Evolutionary conservation across 1,140 invertebrate genomes (phyloP).

Genomic region (Brachionus sp.): DNA sequence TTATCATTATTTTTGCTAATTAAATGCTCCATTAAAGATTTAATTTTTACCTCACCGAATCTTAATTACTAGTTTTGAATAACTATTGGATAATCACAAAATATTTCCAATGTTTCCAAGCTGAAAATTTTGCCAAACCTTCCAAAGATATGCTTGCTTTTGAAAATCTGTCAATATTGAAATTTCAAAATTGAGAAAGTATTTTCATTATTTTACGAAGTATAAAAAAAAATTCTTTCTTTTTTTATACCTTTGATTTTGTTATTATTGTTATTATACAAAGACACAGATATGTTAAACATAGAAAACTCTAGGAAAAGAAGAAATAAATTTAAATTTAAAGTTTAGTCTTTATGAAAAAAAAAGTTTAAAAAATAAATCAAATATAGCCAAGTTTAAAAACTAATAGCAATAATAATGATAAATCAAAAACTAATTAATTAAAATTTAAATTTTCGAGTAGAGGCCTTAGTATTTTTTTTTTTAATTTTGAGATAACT

Average conservation of each 20-base stretch:
- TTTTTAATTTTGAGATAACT: slow-evolving; percentile 39
- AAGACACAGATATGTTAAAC: slow-evolving; percentile 37
- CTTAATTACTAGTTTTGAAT: background rate
- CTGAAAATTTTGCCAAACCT: background rate
- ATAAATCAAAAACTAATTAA: slow-evolving; percentile 42
- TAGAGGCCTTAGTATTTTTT: slow-evolving; percentile 23
- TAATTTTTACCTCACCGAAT: slow-evolving; percentile 10
- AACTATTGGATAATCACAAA: slow-evolving; percentile 32
- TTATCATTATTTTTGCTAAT: slow-evolving; percentile 39
- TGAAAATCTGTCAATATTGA: background rate
- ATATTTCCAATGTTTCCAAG: background rate
- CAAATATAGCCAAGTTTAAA: slow-evolving; percentile 15
- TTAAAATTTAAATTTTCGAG: background rate
- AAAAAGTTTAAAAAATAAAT: slow-evolving; percentile 28
- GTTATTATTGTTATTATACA: slow-evolving; percentile 34
- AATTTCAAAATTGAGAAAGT: slow-evolving; percentile 17
- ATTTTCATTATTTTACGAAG: background rate
- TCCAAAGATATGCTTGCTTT: slow-evolving; percentile 30
- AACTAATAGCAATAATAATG: slow-evolving; percentile 39
- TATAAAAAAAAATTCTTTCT: slow-evolving; percentile 16
- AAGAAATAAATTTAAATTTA: background rate
- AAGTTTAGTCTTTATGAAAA: background rate
- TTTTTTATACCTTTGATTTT: slow-evolving; percentile 34
- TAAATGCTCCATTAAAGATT: slow-evolving; percentile 1
- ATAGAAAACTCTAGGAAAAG: slow-evolving; percentile 35